Percentiles rank a stretch among this genome's conserved stretches.
These are phyloP conservation scores for Charanyca ferruginea DNA, from an alignment of 2,888 invertebrate genomes.

Conservation along the genomic window DNA sequence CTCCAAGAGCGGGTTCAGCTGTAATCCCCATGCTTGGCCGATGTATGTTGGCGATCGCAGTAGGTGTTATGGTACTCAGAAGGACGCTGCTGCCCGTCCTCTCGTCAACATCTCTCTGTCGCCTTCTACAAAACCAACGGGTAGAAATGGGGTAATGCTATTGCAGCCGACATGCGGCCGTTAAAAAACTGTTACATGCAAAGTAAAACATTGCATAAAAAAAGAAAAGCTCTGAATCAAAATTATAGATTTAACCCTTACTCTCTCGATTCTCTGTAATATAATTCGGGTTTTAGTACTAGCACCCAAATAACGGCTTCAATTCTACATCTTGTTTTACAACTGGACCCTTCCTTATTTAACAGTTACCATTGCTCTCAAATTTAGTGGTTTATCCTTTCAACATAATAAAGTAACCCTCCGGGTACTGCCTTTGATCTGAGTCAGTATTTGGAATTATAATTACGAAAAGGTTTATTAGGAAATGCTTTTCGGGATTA, in stretches of 20 bases:
- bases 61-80: too few relatives aligned
- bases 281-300: slow-evolving; percentile 33
- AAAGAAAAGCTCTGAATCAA: slow-evolving; percentile 28
- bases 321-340: slow-evolving; percentile 26
- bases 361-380: slow-evolving; percentile 27
- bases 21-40: too few relatives aligned
- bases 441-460: slow-evolving; percentile 31
- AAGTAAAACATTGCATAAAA: slow-evolving; percentile 18
- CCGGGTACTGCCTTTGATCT: slow-evolving; percentile 35
- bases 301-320: slow-evolving; percentile 1
- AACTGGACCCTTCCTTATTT: slow-evolving; percentile 19
- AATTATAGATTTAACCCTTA: slow-evolving; percentile 11
- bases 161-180: too few relatives aligned
- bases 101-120: too few relatives aligned
- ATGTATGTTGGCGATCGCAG: too few relatives aligned
- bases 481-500: not conserved
- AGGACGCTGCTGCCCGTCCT: too few relatives aligned
- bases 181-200: not conserved
- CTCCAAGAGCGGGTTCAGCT: too few relatives aligned
- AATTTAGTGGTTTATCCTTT: slow-evolving; percentile 39
- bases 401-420: slow-evolving; percentile 38
- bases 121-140: too few relatives aligned
- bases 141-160: too few relatives aligned
- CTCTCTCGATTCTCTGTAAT: not conserved
- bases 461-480: slow-evolving; percentile 27